Conservation (phyloP, 1,140 invertebrate genomes). For the Meloidogyne chitwoodi region DNA sequence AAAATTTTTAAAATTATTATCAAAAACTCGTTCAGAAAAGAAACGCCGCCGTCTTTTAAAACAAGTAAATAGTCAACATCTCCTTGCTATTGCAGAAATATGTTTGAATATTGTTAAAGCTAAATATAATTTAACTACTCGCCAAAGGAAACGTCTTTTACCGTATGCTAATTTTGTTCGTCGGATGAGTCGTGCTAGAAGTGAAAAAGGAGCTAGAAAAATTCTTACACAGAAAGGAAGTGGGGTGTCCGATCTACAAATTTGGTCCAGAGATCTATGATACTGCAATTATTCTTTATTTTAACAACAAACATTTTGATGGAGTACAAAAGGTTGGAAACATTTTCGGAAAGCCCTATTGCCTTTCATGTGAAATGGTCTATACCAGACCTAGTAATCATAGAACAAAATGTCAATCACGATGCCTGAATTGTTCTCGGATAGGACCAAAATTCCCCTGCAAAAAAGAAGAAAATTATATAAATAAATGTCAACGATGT, state of each 20-base stretch:
- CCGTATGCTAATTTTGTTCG: too few species aligned
- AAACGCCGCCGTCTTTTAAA: not conserved
- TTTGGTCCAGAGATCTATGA: not conserved
- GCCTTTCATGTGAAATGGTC: constrained; percentile 1
- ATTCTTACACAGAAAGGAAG: not conserved
- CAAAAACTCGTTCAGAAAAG: not conserved
- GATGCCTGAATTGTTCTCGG: not conserved
- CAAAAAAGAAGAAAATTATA: not conserved
- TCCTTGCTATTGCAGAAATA: not conserved
- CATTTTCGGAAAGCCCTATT: not conserved
- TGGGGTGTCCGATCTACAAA: not conserved
- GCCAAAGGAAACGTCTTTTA: too few species aligned
- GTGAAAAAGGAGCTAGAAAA: not conserved
- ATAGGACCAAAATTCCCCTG: constrained; percentile 1
- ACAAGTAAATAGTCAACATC: not conserved
- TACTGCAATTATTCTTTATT: not conserved
- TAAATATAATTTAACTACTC: too few species aligned
- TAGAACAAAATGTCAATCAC: not conserved
- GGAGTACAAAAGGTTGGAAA: not conserved
- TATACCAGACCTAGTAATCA: not conserved
- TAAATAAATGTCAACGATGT: constrained; percentile 3
- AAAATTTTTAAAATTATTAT: not conserved
- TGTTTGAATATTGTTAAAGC: too few species aligned
- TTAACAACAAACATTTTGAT: not conserved
- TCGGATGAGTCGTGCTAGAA: too few species aligned